Evolutionary conservation across 2,797 vertebrate species (phyloP).

Genomic region (Malacoctenus gilli): DNA sequence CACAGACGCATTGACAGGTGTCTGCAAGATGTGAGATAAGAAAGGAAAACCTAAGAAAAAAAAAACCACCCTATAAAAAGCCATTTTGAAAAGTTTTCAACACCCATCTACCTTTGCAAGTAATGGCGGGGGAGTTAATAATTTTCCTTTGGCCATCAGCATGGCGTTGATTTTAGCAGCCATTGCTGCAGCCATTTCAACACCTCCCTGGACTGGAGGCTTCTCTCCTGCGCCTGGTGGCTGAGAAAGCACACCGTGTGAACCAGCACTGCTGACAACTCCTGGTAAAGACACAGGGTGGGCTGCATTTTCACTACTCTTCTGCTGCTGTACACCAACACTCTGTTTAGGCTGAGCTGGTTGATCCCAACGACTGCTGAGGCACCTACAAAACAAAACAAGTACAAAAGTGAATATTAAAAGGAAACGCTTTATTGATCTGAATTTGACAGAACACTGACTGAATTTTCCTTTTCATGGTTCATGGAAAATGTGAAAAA

Average conservation of each 20-base stretch:
- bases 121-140: conserved; percentile 81
- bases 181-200: conserved; percentile 84
- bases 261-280: conserved; percentile 24
- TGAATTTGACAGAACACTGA: too few relatives aligned
- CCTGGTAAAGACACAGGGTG: conserved; percentile 55
- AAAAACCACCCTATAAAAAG: too few relatives aligned
- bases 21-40: conserved; percentile 53
- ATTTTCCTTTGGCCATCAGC: conserved; percentile 87
- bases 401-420: background rate
- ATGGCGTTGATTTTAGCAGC: conserved; percentile 87
- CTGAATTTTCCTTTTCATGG: too few relatives aligned
- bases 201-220: conserved; percentile 71
- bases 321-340: conserved; percentile 59
- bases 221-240: conserved; percentile 27
- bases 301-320: conserved; percentile 56
- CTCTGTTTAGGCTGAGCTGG: conserved; percentile 69
- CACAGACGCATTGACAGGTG: conserved; percentile 41
- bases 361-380: conserved; percentile 83
- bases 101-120: conserved; percentile 75
- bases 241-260: conserved; percentile 34
- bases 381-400: conserved; percentile 67
- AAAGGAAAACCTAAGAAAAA: conserved; percentile 4
- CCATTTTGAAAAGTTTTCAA: too few relatives aligned
- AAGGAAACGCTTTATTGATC: too few relatives aligned
- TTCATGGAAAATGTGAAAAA: too few relatives aligned